A percentile compares a stretch with the other conserved stretches of the same genome.
Conservation (phyloP, 2,113 vertebrate genomes). For the Psittacus erithacus region DNA sequence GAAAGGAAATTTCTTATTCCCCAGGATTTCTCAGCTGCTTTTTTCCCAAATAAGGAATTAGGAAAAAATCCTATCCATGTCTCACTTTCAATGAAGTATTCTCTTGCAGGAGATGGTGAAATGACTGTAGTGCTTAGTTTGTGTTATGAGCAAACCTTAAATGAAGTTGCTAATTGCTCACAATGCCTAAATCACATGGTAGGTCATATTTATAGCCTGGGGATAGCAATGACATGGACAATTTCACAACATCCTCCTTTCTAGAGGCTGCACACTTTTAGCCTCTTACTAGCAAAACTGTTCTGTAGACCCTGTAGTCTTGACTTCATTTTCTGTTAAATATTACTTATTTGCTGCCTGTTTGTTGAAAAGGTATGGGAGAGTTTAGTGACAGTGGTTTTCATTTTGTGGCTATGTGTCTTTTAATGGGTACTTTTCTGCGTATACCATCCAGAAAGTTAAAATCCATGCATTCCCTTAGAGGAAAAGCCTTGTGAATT, state of each 20-base stretch:
- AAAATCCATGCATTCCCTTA: rapidly evolving
- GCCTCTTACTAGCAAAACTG: background rate
- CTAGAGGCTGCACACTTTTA: background rate
- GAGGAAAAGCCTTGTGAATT: rapidly evolving
- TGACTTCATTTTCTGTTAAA: background rate
- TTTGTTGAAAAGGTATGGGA: background rate
- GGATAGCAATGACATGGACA: conserved; percentile 52
- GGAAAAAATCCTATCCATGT: background rate
- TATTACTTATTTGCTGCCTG: background rate
- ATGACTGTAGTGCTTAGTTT: background rate
- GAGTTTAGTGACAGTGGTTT: rapidly evolving
- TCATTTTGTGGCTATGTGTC: background rate
- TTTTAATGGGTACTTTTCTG: background rate
- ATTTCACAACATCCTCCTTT: conserved; percentile 56
- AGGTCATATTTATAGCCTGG: conserved; percentile 35
- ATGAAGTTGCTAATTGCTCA: background rate
- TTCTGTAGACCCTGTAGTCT: background rate
- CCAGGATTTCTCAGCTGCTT: background rate
- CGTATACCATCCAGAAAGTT: rapidly evolving
- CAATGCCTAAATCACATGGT: background rate
- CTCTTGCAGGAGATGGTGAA: background rate
- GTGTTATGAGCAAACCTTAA: background rate
- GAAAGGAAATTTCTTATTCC: background rate
- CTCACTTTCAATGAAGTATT: background rate
- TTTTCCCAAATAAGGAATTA: conserved; percentile 5